Conservation (phyloP, 2,797 vertebrate species). For the Pelodytes ibericus region DNA sequence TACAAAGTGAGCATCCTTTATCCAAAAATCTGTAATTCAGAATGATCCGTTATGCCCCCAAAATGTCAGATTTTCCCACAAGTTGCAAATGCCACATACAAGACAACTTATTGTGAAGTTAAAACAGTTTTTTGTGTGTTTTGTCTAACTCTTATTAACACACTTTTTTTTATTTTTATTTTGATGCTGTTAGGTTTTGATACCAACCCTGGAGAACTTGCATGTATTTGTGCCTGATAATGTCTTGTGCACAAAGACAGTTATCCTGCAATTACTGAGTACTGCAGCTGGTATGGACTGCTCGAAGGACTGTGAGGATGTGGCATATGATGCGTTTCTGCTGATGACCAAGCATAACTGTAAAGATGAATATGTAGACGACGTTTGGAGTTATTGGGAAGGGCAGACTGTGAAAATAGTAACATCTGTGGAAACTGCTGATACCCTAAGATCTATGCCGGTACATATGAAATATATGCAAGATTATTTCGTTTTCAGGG, state of each 20-base stretch:
- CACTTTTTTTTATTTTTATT: slow-evolving; percentile 6
- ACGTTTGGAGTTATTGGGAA: slow-evolving; percentile 84
- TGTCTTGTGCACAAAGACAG: slow-evolving; percentile 78
- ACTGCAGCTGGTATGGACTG: slow-evolving; percentile 95
- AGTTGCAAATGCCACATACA: no score
- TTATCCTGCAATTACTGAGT: slow-evolving; percentile 93
- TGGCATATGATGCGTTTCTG: slow-evolving; percentile 83
- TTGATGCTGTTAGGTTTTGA: slow-evolving; percentile 79
- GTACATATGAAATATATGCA: no score
- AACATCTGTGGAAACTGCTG: slow-evolving; percentile 90
- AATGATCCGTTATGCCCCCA: no score
- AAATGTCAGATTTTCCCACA: no score
- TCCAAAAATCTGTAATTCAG: no score
- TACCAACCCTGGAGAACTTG: slow-evolving; percentile 89
- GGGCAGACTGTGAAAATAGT: slow-evolving; percentile 84
- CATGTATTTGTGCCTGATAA: slow-evolving; percentile 88
- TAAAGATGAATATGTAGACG: slow-evolving; percentile 65
- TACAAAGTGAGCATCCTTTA: no score
- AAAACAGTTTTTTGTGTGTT: no score
- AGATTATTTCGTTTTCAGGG: no score
- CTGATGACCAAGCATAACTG: slow-evolving; percentile 89
- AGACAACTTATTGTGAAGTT: no score
- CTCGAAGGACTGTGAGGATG: slow-evolving; percentile 90
- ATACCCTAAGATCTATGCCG: slow-evolving; percentile 91
- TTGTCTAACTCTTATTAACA: no score